A percentile compares a stretch with the other conserved stretches of the same genome.
Conservation (phyloP, 2,113 vertebrate genomes). For the Lagopus leucura region DNA sequence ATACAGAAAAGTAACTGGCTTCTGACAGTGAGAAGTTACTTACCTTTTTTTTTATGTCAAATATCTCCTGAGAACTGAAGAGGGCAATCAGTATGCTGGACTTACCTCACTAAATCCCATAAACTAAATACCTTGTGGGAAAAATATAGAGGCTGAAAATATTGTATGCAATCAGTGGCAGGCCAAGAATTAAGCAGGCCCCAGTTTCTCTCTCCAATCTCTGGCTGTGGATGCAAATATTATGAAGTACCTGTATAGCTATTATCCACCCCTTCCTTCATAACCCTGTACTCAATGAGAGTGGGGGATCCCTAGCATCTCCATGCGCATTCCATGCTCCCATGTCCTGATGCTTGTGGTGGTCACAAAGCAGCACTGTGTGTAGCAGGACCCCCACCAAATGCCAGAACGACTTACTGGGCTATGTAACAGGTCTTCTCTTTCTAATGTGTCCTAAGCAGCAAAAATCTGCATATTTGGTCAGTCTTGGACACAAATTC, state of each 20-base stretch:
- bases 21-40: neutral
- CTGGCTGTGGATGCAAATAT: neutral
- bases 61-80: neutral
- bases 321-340: fast-evolving
- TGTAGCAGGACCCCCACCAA: neutral
- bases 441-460: neutral
- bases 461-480: neutral
- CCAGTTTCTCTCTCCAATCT: neutral
- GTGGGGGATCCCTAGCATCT: fast-evolving
- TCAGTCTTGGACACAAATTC: neutral
- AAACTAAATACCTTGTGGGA: neutral
- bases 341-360: fast-evolving
- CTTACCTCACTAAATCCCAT: neutral
- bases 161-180: neutral
- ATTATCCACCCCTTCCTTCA: neutral
- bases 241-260: neutral
- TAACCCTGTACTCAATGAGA: fast-evolving
- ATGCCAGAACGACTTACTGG: neutral
- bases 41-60: neutral
- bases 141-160: neutral
- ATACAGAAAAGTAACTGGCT: neutral
- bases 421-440: neutral
- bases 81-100: neutral
- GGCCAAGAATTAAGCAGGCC: neutral
- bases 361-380: fast-evolving